Evolutionary conservation across 2,888 invertebrate genomes (phyloP), one percentile per base, ranked within the genome.

Genomic region (Chrysopilus asiliformis): DNA sequence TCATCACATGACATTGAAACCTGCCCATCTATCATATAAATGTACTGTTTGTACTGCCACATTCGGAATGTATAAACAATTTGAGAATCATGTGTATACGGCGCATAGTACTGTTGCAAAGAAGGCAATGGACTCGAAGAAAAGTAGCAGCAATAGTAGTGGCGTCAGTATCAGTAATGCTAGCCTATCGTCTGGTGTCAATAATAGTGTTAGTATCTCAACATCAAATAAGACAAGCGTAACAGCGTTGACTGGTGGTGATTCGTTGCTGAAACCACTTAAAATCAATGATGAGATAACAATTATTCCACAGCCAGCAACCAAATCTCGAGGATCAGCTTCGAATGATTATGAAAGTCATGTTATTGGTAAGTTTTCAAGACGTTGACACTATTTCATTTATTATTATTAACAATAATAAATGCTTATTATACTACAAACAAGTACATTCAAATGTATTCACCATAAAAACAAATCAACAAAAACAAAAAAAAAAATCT

Each of bases 41-140:
- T 91, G 91, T 64, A 91, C 90, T 9, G 90, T 91, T 18, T 91
- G 91, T 61, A 87, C 89, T 25, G 90, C 90, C 16, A 90, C 90
- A 3, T 91, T 91, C 56, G 86, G 86, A 51, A 87, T 90, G 85
- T 91, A 91, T 70, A 87, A 87, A 65, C 82, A 87, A 54, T 91
- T 91, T 52, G 90, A 91, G 58, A 89, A 82, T 58, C 91, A 91
- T 59, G 90, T 91, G 5, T 91, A 90, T 56, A 86, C 87, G 25
- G 89, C 87, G 14, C 91, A 91, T 55, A 87, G 87, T 57, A 84
- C 86, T 14, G 86, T 86, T 13, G 85, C 87, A 25, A 85, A 86
- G 54, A 76, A 84, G 43, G 83, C 82, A 19, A 82, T 83, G 75
- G 84, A 81, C 53, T 79, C 79, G 58, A 79, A 76, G 54, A 54